Base-by-base conservation (phyloP, 2,797 vertebrate species). In the Malacoraja senta region DNA sequence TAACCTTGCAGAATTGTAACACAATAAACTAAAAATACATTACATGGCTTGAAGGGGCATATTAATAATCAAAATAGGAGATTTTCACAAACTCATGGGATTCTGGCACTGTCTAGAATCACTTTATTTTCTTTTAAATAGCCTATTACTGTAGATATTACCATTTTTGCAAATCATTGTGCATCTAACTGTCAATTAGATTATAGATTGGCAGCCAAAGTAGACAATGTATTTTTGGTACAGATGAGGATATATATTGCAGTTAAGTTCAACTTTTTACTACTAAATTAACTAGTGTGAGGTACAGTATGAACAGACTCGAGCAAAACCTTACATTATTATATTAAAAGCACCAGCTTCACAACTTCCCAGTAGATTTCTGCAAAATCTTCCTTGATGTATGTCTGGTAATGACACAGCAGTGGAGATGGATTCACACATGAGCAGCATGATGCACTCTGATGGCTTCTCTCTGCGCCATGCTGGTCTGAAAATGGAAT, bases 21-120 rank as follows among this genome's bases (percentile, higher is more conserved):
- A 35, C 13, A 88, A 65, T 68, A 65, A 32, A 88, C 61, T 88
- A 35, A 88, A 86, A 35, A 35, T 35, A 32, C n/a, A 88, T 65
- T 35, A 88, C 63, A 32, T 88, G 2, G n/a, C 61, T 88, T 32
- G 63, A 78, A 78, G 13, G 12, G 77, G 32, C 32, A 78, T 15
- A 88, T 21, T 88, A 32, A n/a, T 61, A 6, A 32, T 88, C 84
- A 88, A 88, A 88, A 63, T 84, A 88, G n/a, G 13, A 88, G 3
- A 32, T 19, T 88, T 17, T n/a, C 8, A 65, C 17, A 15, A 86
- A n/a, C 13, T 86, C 61, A 63, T 19, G 61, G 2, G 84, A 61
- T 65, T 88, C 61, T 10, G 29, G n/a, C 58, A 65, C n/a, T 88
- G 58, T 65, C n/a, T 35, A 65, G 15, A 19, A 65, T 65, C 61